Evolutionary conservation across 2,888 invertebrate species (phyloP).

Genomic region (Sesia bembeciformis): DNA sequence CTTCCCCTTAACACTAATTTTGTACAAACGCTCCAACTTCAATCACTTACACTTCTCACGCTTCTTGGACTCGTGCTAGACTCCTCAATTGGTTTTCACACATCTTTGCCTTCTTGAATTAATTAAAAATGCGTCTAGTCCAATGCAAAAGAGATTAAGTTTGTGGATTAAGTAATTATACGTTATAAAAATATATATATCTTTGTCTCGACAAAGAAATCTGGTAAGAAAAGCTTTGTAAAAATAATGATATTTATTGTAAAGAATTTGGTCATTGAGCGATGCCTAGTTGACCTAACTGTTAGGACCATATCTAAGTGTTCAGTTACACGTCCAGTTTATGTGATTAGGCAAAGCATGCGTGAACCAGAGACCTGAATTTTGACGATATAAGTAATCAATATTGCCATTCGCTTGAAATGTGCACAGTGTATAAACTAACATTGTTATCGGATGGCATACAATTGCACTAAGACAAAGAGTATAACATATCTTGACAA

Average conservation of each 20-base stretch:
- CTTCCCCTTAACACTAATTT: constrained; percentile 41
- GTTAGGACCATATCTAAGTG: constrained; percentile 63
- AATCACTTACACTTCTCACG: constrained; percentile 28
- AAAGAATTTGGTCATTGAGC: constrained; percentile 33
- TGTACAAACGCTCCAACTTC: constrained; percentile 40
- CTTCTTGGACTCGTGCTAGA: constrained; percentile 35
- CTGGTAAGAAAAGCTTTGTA: constrained; percentile 41
- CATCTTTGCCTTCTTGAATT: constrained; percentile 71
- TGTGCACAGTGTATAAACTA: too few species aligned
- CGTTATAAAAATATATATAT: constrained; percentile 28
- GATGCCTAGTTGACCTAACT: constrained; percentile 35
- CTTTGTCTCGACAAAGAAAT: constrained; percentile 35
- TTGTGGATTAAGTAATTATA: constrained; percentile 57
- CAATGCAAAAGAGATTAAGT: constrained; percentile 70
- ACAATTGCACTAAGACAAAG: too few species aligned
- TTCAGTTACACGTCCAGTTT: constrained; percentile 68
- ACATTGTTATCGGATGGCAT: too few species aligned
- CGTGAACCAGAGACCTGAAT: constrained; percentile 60
- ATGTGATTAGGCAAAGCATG: constrained; percentile 66
- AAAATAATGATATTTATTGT: constrained; percentile 26
- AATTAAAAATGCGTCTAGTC: constrained; percentile 70
- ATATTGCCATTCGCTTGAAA: neutral
- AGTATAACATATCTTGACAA: too few species aligned
- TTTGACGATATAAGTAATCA: constrained; percentile 28
- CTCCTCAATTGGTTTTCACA: constrained; percentile 61